These are phyloP conservation scores for Euzophera pinguis DNA, from an alignment of 2,888 invertebrate species.

Conservation along the genomic window DNA sequence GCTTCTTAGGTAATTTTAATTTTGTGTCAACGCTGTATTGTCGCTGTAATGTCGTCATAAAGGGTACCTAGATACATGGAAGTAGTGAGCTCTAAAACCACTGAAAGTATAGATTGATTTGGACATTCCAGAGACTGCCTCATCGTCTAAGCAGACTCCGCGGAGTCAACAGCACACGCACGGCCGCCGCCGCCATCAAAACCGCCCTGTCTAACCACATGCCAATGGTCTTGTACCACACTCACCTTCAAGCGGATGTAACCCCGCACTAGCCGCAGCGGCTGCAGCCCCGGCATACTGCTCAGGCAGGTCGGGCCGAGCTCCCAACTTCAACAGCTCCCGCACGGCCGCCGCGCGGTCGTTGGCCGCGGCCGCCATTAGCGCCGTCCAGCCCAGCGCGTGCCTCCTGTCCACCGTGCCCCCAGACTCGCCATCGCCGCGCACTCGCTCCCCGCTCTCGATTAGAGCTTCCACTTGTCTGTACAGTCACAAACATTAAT, in stretches of 20 bases:
- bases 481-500: no score
- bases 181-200: no score
- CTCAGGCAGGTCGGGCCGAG: conserved; percentile 87
- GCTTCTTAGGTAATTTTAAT: no score
- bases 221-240: neutral
- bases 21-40: no score
- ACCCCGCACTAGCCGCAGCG: conserved; percentile 82
- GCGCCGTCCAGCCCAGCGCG: conserved; percentile 90
- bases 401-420: conserved; percentile 86
- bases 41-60: no score
- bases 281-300: conserved; percentile 85
- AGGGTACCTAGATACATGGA: no score
- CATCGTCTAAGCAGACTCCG: no score
- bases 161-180: no score
- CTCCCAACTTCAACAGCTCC: conserved; percentile 85
- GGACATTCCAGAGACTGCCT: no score
- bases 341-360: conserved; percentile 81
- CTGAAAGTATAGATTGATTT: no score
- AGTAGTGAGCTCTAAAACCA: no score
- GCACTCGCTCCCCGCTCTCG: conserved; percentile 17
- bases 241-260: conserved; percentile 84
- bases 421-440: conserved; percentile 25
- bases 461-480: conserved; percentile 51
- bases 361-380: conserved; percentile 92
- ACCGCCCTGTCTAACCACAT: no score